Conservation (phyloP, 1,140 invertebrate species). For the Ganaspis sp. region DNA sequence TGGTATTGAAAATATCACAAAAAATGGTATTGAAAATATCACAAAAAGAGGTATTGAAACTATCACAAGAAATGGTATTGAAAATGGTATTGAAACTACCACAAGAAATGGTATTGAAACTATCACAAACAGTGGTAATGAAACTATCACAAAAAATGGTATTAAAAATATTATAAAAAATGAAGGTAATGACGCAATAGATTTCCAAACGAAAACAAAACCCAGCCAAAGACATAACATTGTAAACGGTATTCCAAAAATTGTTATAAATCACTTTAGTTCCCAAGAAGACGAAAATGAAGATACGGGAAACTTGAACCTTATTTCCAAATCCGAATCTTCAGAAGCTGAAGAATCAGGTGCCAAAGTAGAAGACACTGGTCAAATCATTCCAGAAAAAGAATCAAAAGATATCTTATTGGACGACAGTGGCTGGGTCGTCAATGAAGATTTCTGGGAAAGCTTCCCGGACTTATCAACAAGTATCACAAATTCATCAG, state of each 20-base stretch:
- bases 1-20: too few relatives aligned
- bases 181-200: constrained; percentile 25
- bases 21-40: too few relatives aligned
- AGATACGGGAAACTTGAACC: constrained; percentile 25
- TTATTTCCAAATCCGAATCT: constrained; percentile 1
- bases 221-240: not conserved
- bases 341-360: not conserved
- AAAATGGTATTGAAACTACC: too few relatives aligned
- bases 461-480: constrained; percentile 33
- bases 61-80: too few relatives aligned
- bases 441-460: constrained; percentile 53
- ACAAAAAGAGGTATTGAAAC: too few relatives aligned
- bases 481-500: not conserved
- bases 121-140: too few relatives aligned
- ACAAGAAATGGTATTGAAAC: too few relatives aligned
- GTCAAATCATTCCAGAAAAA: constrained; percentile 33
- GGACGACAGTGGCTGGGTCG: constrained; percentile 73
- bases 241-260: not conserved
- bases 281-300: constrained; percentile 37
- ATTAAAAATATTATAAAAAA: not conserved
- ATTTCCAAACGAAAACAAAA: not conserved
- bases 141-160: not conserved
- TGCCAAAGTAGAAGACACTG: not conserved
- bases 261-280: constrained; percentile 15
- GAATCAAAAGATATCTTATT: constrained; percentile 61